Percentiles rank a stretch among this genome's conserved stretches.
These are phyloP conservation scores for Lateolabrax maculatus DNA, from an alignment of 2,797 vertebrate species.

Conservation along the genomic window DNA sequence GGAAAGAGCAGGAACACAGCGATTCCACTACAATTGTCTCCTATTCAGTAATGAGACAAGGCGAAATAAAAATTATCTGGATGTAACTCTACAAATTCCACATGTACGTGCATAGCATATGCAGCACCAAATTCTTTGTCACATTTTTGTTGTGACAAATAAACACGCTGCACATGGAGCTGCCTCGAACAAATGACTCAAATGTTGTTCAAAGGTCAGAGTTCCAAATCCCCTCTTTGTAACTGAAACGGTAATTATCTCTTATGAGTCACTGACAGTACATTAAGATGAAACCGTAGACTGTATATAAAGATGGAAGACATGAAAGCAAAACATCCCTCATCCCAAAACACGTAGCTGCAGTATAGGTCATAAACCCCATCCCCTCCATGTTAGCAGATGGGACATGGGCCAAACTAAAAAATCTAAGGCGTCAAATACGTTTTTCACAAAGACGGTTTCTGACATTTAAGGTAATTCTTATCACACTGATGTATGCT, in stretches of 20 bases:
- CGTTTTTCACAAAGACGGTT: too few relatives aligned
- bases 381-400: too few relatives aligned
- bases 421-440: too few relatives aligned
- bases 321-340: too few relatives aligned
- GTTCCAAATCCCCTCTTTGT: slow-evolving; percentile 8
- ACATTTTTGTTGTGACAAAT: neutral
- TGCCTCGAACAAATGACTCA: neutral
- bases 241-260: slow-evolving; percentile 19
- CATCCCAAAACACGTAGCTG: too few relatives aligned
- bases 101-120: neutral
- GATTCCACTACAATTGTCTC: neutral
- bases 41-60: neutral
- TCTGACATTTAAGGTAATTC: too few relatives aligned
- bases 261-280: neutral
- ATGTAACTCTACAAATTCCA: neutral
- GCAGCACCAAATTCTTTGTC: neutral
- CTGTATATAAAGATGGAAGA: too few relatives aligned
- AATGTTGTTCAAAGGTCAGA: slow-evolving; percentile 6
- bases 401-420: too few relatives aligned
- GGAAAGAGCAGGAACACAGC: neutral
- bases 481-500: too few relatives aligned
- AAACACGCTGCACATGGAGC: neutral
- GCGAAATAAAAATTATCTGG: neutral
- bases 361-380: too few relatives aligned
- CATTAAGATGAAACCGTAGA: slow-evolving; percentile 28